Evolutionary conservation across 2,888 invertebrate genomes (phyloP), one percentile per base, ranked within the genome.

Genomic region (Opisthograptis luteolata): DNA sequence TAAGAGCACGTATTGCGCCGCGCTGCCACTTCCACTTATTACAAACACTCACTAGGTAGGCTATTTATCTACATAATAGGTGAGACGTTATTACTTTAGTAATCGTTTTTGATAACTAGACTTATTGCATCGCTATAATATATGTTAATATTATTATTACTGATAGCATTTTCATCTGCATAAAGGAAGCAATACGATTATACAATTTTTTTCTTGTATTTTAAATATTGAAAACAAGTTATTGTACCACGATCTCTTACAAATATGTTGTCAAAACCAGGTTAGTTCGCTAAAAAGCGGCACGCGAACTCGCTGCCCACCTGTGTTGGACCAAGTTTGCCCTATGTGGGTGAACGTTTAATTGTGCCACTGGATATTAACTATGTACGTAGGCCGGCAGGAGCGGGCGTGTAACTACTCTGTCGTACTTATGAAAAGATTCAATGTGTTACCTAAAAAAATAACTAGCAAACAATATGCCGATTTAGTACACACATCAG

Each of bases 301-400:
- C 40, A 25, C 40, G 44, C 40, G 35, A 60, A 46, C 58, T 66
- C 52, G 49, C 70, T 64, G 60, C 67, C 69, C 65, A 70, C 72
- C 64, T 63, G 64, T 56, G 39, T 50, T 46, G 50, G 41, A 55
- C 59, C 55, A 63, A 64, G 60, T 70, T 64, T 56, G 57, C 63
- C 58, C 66, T 64, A 64, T 65, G 70, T 73, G 71, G 71, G 73
- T 68, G 73, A 60, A 61, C 63, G 47, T 62, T 64, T 65, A 64
- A 57, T 59, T 63, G 55, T 56, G 59, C 49, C 47, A 60, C 57
- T 60, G 63, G 65, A 60, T 64, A 62, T 54, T 46, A 55, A 48
- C 52, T 48, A 54, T 39, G 40, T 41, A 59, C 55, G 55, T 59
- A 58, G 57, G 61, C 43, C 50, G 57, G 47, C 46, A 40, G 40